A percentile compares a stretch with the other conserved stretches of the same genome.
Evolutionary conservation across 2,888 invertebrate species (phyloP).

Genomic region (Nymphalis c-album): DNA sequence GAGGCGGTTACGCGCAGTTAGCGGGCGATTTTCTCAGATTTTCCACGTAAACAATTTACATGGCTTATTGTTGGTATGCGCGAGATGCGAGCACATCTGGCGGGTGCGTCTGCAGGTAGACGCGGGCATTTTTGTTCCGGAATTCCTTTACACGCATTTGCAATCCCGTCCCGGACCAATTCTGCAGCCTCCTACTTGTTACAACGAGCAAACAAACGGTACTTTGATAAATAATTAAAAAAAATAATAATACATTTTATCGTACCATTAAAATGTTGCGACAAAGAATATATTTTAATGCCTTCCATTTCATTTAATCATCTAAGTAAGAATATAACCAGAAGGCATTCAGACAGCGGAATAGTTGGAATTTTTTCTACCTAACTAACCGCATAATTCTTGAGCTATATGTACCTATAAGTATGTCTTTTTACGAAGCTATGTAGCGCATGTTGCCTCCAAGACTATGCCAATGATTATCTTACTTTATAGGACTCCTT

Average conservation of each 20-base stretch:
- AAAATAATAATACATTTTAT: slow-evolving; percentile 4
- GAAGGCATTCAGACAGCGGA: slow-evolving; percentile 25
- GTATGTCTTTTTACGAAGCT: slow-evolving; percentile 50
- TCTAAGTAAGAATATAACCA: slow-evolving; percentile 1
- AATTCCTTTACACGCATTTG: slow-evolving; percentile 77
- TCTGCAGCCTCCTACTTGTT: slow-evolving; percentile 19
- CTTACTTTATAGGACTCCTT: slow-evolving; percentile 24
- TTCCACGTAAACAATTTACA: slow-evolving; percentile 78
- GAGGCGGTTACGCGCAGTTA: slow-evolving; percentile 62
- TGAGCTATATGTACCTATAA: slow-evolving; percentile 44
- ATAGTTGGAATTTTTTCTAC: slow-evolving; percentile 54
- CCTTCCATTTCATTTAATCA: background rate
- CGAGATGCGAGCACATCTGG: slow-evolving; percentile 56
- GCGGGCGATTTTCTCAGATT: slow-evolving; percentile 73
- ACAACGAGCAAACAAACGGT: slow-evolving; percentile 29
- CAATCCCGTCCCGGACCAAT: slow-evolving; percentile 63
- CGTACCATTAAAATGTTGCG: background rate
- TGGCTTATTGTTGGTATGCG: slow-evolving; percentile 60
- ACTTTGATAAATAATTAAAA: slow-evolving; percentile 29
- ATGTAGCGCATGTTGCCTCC: slow-evolving; percentile 46
- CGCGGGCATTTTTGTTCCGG: slow-evolving; percentile 74
- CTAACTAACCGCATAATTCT: slow-evolving; percentile 56
- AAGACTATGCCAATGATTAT: slow-evolving; percentile 34
- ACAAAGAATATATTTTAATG: background rate
- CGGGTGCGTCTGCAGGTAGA: slow-evolving; percentile 66